Percentiles rank a stretch among this genome's conserved stretches.
phyloP scores from a whole-genome alignment of 2,113 vertebrate species.

The Channa argus region DNA sequence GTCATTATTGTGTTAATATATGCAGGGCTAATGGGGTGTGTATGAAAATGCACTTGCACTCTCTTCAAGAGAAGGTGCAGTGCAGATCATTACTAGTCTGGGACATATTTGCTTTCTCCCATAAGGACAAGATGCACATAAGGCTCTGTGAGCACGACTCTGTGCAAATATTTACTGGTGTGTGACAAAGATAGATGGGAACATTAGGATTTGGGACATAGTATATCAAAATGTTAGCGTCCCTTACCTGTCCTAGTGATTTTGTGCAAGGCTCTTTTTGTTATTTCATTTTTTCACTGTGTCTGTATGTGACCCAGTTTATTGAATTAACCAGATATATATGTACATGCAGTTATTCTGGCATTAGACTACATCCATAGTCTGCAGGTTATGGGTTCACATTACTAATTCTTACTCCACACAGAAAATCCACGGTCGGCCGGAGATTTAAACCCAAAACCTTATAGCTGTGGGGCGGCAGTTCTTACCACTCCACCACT shows the following conservation, averaged over 20 bases:
- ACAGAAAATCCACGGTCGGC: too few relatives aligned
- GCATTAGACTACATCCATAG: conserved; percentile 8
- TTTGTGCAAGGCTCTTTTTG: conserved; percentile 20
- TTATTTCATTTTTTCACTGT: conserved; percentile 1
- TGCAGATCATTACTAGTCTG: conserved; percentile 30
- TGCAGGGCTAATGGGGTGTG: conserved; percentile 44
- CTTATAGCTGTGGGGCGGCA: too few relatives aligned
- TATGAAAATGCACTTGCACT: conserved; percentile 45
- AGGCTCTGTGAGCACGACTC: conserved; percentile 12
- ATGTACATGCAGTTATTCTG: conserved; percentile 1
- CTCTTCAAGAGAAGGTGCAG: conserved; percentile 30
- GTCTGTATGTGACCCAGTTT: conserved; percentile 26
- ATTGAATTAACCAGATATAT: too few relatives aligned
- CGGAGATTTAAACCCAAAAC: too few relatives aligned
- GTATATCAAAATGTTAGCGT: conserved; percentile 40
- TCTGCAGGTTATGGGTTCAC: conserved; percentile 30
- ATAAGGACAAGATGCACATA: conserved; percentile 23
- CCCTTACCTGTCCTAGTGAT: conserved; percentile 6
- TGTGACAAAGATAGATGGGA: conserved; percentile 48
- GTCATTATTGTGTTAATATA: conserved; percentile 63
- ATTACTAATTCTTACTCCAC: conserved; percentile 16
- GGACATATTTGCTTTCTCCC: conserved; percentile 14
- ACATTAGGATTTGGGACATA: conserved; percentile 45
- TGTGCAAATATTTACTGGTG: conserved; percentile 56
- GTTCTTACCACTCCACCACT: too few relatives aligned